Evolutionary conservation across 2,888 invertebrate genomes (phyloP).

Genomic region (Protonemura montana): DNA sequence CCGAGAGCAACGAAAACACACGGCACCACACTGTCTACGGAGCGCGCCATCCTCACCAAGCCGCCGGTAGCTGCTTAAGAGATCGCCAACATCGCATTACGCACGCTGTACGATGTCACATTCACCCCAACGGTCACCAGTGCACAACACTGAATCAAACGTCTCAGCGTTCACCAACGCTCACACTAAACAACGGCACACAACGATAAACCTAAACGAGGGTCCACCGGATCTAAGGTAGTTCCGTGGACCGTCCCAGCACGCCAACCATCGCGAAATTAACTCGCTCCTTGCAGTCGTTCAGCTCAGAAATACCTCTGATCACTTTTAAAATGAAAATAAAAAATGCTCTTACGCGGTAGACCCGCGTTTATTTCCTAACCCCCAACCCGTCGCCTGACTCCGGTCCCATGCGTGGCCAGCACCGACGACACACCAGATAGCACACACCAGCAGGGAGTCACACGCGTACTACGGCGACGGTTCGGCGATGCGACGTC

Average conservation of each 20-base stretch:
- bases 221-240: background rate
- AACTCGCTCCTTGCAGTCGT: background rate
- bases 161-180: background rate
- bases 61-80: background rate
- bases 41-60: background rate
- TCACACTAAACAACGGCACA: background rate
- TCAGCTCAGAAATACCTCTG: background rate
- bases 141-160: background rate
- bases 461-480: background rate
- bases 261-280: background rate
- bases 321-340: background rate
- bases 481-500: background rate
- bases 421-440: background rate
- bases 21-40: background rate
- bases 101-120: background rate
- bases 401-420: background rate
- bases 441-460: background rate
- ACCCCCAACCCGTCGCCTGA: background rate
- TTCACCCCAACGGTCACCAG: background rate
- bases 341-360: background rate
- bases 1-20: background rate
- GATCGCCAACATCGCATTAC: background rate
- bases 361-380: background rate
- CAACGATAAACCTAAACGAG: background rate
- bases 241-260: background rate